Base-by-base conservation (phyloP, 2,113 vertebrate genomes). In the Hystrix brachyura region DNA sequence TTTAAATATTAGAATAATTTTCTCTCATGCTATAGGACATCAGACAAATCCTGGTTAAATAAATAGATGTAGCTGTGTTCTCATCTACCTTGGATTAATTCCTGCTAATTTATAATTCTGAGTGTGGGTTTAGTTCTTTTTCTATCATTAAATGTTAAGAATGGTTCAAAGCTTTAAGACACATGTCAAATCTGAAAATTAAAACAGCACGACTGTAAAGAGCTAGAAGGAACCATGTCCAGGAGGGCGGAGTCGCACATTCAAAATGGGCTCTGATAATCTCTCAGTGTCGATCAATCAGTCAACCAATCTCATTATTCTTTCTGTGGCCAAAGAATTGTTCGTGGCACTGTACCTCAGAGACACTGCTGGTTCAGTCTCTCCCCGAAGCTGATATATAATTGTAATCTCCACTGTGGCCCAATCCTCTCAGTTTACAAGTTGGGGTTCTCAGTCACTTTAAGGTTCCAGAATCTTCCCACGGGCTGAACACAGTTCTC, bases 81-180 rank as follows among this genome's bases (percentile, higher is more conserved):
- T 12, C 6, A 5, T 15, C 46, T 82, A 53, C n/a, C 67, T 94
- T 79, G 79, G 23, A 48, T 80, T 81, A 57, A 85, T 88, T 78
- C 72, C 87, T 76, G 25, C 34, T 19, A 43, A 65, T 81, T 87
- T 83, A 27, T 67, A 55, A 95, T 90, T 92, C 71, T 48, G 55
- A 86, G 9, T 91, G 38, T 82, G 64, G 9, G 13, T 53, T 81
- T 72, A 78, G 81, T 34, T 93, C 23, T 89, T 86, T 71, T 13
- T 69, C 25, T 64, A 48, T 91, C 69, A 82, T 62, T 72, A 86
- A 84, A 64, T 72, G 55, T 53, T 72, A 55, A 94, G 62, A 72
- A 94, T n/a, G 79, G 19, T 78, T 95, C 48, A 82, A 60, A 92
- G 29, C n/a, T 92, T 87, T 74, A 78, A 82, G 29, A 83, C 15